Evolutionary conservation across 2,113 vertebrate genomes (phyloP).

Genomic region (Stigmatopora nigra): DNA sequence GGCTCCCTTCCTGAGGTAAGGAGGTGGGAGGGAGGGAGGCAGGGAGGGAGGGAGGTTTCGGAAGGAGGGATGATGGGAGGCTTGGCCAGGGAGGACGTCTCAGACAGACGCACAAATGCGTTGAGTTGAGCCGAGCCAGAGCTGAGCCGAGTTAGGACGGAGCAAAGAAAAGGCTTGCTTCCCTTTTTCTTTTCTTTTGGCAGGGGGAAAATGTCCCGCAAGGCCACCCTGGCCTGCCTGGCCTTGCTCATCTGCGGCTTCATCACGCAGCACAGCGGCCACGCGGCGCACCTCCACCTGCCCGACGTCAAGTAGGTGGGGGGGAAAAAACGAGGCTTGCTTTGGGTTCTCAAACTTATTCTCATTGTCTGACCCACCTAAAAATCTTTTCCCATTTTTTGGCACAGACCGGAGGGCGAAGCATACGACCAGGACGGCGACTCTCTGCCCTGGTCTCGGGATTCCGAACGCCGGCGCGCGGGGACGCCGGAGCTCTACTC

Average conservation of each 20-base stretch:
- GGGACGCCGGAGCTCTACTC: slow-evolving; percentile 62
- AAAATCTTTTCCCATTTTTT: neutral
- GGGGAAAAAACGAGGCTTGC: neutral
- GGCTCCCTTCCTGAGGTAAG: neutral
- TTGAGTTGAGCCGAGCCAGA: too few species aligned
- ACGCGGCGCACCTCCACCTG: slow-evolving; percentile 81
- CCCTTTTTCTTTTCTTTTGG: slow-evolving; percentile 2
- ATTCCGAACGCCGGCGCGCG: slow-evolving; percentile 78
- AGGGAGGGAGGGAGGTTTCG: neutral
- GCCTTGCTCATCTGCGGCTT: slow-evolving; percentile 89
- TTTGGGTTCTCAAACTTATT: too few species aligned
- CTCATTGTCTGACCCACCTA: too few species aligned
- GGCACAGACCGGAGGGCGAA: slow-evolving; percentile 78
- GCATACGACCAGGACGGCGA: slow-evolving; percentile 84
- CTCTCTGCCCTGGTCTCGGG: slow-evolving; percentile 73
- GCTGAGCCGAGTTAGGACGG: too few species aligned
- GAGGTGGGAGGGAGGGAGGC: too few species aligned
- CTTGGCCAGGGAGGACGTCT: neutral
- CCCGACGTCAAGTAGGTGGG: slow-evolving; percentile 83
- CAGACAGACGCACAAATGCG: too few species aligned
- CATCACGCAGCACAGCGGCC: slow-evolving; percentile 86
- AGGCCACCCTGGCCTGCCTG: slow-evolving; percentile 81
- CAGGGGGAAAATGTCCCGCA: slow-evolving; percentile 85
- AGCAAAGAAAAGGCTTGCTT: slow-evolving; percentile 22
- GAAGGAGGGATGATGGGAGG: too few species aligned